A percentile compares a stretch with the other conserved stretches of the same genome.
Evolutionary conservation across 2,797 vertebrate genomes (phyloP).

Genomic region (Xyrichtys novacula): DNA sequence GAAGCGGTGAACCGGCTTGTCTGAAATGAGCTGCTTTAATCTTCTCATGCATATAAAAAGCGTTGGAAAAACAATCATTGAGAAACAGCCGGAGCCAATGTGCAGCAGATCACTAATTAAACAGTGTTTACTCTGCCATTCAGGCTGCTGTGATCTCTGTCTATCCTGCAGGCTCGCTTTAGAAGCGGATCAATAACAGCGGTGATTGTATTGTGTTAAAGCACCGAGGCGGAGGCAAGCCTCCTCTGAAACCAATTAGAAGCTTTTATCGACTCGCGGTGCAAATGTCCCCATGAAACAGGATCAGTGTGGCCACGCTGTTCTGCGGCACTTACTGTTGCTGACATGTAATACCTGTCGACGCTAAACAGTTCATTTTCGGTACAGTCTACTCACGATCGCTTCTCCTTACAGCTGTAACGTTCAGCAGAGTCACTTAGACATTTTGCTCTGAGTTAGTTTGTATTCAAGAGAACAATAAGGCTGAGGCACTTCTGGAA

Average conservation of each 20-base stretch:
- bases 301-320: constrained; percentile 11
- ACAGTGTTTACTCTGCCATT: constrained; percentile 60
- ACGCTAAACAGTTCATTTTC: constrained; percentile 27
- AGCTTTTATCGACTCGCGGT: constrained; percentile 64
- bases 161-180: constrained; percentile 40
- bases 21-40: constrained; percentile 5
- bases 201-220: constrained; percentile 68
- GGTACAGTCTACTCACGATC: background rate
- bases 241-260: constrained; percentile 69
- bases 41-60: background rate
- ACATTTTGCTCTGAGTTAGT: constrained; percentile 18
- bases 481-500: background rate
- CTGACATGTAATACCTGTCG: constrained; percentile 27
- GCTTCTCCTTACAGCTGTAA: constrained; percentile 4
- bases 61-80: constrained; percentile 1
- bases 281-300: constrained; percentile 47
- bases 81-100: constrained; percentile 11
- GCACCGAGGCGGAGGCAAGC: constrained; percentile 48
- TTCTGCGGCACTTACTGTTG: background rate
- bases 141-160: constrained; percentile 50
- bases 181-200: constrained; percentile 67
- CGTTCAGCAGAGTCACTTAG: background rate
- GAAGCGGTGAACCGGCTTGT: background rate
- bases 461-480: constrained; percentile 26
- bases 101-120: constrained; percentile 59